Base-by-base conservation (phyloP, 1,140 invertebrate species). In the Reticulitermes speratus region DNA sequence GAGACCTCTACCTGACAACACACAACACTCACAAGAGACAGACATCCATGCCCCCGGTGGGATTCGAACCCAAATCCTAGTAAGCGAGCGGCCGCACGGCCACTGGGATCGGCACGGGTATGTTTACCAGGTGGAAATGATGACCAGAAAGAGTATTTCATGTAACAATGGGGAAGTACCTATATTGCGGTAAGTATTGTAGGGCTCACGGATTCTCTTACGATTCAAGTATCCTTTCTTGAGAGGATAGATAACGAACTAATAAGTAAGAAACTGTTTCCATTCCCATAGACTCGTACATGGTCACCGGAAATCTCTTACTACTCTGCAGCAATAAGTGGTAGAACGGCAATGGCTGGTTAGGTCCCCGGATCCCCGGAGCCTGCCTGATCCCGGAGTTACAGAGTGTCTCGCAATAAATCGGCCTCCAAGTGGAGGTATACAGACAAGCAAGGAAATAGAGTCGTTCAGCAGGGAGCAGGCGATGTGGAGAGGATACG, bases 361-460 rank as follows among this genome's bases (percentile, higher is more conserved):
- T 23, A 8, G 16, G 21, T 65, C 59, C 45, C 52, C 25, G 9
- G 25, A 16, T 2, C 25, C 65, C 25, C 25, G 65, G 65, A 75
- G 8, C 65, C 25, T 30, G 65, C 9, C 25, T 12, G 65, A 55
- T 16, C 65, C 65, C n/a, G 3, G 65, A 75, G 25, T 75, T 30
- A 30, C 65, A 30, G 65, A 30, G 65, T 30, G 65, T 65, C 59
- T 65, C 25, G 65, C 65, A 1, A 75, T 75, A 75, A 75, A 75
- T 75, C 25, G 25, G 25, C 65, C 65, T 75, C 3, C 5, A 75
- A 75, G 65, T 75, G 16, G 65, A 75, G n/a, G 65, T n/a, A 75
- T 30, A 75, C 65, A 25, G 65, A 75, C n/a, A 75, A 75, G 65
- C 65, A 75, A 75, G 65, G 65, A 75, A 75, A 75, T 75, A 75